These are phyloP conservation scores for Teleogryllus oceanicus DNA, from an alignment of 2,888 invertebrate genomes.

Conservation along the genomic window DNA sequence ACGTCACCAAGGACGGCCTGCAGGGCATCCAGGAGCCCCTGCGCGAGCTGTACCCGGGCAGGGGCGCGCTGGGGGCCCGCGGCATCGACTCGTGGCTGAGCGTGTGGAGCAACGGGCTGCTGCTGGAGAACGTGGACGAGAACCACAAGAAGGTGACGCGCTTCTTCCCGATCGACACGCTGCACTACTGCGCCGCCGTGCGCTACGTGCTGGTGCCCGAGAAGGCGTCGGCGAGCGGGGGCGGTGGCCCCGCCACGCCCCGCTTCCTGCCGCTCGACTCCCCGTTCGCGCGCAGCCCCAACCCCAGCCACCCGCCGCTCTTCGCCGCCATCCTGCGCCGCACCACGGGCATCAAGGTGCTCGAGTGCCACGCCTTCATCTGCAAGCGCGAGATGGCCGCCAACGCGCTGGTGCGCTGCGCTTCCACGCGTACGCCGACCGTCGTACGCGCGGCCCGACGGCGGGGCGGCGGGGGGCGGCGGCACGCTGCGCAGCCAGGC, in stretches of 20 bases:
- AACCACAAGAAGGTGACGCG: constrained; percentile 89
- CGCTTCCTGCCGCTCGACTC: constrained; percentile 93
- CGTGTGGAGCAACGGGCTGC: constrained; percentile 94
- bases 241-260: constrained; percentile 63
- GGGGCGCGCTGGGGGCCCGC: constrained; percentile 77
- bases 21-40: constrained; percentile 97
- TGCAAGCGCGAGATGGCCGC: constrained; percentile 96
- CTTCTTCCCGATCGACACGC: constrained; percentile 91
- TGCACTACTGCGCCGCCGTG: constrained; percentile 95
- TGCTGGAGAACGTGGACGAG: constrained; percentile 94
- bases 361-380: constrained; percentile 98
- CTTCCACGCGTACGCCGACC: constrained; percentile 96
- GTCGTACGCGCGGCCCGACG: constrained; percentile 72
- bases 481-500: constrained; percentile 51
- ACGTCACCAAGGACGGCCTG: constrained; percentile 95
- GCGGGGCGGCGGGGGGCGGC: constrained; percentile 38
- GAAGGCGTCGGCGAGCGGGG: constrained; percentile 41
- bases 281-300: constrained; percentile 88
- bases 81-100: constrained; percentile 96
- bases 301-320: constrained; percentile 90
- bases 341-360: constrained; percentile 93
- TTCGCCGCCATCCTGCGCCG: constrained; percentile 94
- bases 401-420: constrained; percentile 93
- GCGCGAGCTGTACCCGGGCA: constrained; percentile 91
- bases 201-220: constrained; percentile 74